Percentiles rank a stretch among this genome's conserved stretches.
phyloP scores from a whole-genome alignment of 2,797 vertebrate species.

The Momotus momota region DNA sequence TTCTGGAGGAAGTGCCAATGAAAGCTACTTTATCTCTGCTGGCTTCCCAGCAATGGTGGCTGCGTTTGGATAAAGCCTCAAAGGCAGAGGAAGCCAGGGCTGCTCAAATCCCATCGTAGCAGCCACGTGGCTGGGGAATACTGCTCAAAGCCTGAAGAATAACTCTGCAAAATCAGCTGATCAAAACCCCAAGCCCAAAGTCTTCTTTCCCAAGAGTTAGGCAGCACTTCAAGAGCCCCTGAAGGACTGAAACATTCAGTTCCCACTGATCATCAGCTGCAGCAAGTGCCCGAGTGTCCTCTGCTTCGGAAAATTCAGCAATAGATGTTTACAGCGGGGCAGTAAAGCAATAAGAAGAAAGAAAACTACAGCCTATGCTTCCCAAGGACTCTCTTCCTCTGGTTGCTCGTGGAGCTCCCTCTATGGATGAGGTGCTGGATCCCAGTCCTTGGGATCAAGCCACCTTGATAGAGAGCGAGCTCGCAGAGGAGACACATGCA shows the following conservation, averaged over 20 bases:
- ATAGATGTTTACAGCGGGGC: background rate
- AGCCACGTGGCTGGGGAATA: background rate
- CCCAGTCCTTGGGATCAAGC: background rate
- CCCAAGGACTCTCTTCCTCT: background rate
- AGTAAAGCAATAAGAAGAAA: background rate
- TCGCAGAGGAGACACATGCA: background rate
- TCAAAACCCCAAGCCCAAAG: background rate
- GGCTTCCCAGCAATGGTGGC: fast-evolving
- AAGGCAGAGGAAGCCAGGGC: background rate
- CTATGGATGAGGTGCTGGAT: fast-evolving
- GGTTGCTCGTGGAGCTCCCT: background rate
- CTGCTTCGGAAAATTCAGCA: background rate
- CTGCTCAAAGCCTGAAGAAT: background rate
- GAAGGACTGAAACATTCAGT: background rate
- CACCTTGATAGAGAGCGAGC: background rate
- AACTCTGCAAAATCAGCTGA: background rate
- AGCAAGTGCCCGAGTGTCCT: background rate
- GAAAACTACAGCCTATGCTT: background rate
- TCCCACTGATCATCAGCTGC: background rate
- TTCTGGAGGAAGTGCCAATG: background rate
- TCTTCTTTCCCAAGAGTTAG: background rate
- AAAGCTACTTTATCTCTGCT: background rate
- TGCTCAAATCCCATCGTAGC: background rate
- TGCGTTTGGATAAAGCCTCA: background rate
- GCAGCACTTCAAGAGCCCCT: background rate